Conservation (phyloP, 1,140 invertebrate genomes). For the Zaprionus gabonicus region DNA sequence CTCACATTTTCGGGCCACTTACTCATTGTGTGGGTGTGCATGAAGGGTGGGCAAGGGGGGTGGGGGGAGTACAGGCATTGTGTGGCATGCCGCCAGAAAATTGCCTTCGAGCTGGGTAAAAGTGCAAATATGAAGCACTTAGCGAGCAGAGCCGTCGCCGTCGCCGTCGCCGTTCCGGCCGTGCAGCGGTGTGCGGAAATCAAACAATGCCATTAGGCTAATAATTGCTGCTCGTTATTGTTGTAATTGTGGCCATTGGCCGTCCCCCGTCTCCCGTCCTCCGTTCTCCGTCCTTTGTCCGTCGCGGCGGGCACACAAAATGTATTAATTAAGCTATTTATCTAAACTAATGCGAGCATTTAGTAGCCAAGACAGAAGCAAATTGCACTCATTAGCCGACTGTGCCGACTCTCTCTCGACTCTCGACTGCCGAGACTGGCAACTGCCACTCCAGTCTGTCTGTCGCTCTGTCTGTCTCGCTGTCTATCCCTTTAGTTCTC, state of each 20-base stretch:
- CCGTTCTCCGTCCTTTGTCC: slow-evolving; percentile 1
- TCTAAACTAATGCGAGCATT: slow-evolving; percentile 83
- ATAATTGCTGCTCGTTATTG: slow-evolving; percentile 79
- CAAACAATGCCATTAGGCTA: slow-evolving; percentile 79
- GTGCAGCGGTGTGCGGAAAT: slow-evolving; percentile 55
- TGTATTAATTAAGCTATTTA: slow-evolving; percentile 83
- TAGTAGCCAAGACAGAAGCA: slow-evolving; percentile 81
- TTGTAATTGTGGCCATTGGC: slow-evolving; percentile 65
- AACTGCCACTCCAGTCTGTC: too few species aligned
- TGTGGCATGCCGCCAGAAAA: slow-evolving; percentile 1
- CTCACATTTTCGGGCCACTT: not conserved
- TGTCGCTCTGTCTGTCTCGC: too few species aligned
- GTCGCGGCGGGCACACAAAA: slow-evolving; percentile 50
- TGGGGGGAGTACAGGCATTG: not conserved
- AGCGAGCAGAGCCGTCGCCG: not conserved
- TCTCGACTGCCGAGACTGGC: not conserved
- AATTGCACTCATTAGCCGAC: slow-evolving; percentile 79
- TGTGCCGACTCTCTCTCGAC: slow-evolving; percentile 4
- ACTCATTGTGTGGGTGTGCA: not conserved
- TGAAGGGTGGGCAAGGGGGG: not conserved
- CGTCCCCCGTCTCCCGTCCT: not conserved
- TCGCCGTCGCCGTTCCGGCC: slow-evolving; percentile 1
- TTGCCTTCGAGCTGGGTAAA: slow-evolving; percentile 14
- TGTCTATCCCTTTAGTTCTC: not conserved
- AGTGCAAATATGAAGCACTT: slow-evolving; percentile 50